Percentiles rank a stretch among this genome's conserved stretches.
Conservation (phyloP, 2,797 vertebrate species). For the Trematomus bernacchii region DNA sequence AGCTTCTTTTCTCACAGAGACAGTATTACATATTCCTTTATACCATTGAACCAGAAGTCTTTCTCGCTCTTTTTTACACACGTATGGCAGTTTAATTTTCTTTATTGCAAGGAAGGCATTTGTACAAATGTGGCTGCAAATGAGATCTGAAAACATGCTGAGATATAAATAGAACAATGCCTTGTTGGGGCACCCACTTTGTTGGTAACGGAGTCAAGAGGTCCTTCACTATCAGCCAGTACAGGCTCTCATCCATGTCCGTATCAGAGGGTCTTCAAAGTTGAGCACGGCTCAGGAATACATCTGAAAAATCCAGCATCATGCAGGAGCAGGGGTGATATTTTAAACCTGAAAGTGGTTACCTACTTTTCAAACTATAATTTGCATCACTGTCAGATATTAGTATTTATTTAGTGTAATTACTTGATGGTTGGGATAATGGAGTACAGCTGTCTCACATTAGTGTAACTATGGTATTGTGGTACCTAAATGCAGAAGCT, state of each 20-base stretch:
- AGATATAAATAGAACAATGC: conserved; percentile 21
- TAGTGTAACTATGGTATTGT: no score
- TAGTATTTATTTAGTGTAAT: no score
- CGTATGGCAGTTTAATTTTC: conserved; percentile 66
- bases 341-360: conserved; percentile 1
- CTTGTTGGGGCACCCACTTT: conserved; percentile 17
- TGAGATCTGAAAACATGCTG: conserved; percentile 48
- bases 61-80: conserved; percentile 17
- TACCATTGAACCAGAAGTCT: conserved; percentile 23
- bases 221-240: neutral
- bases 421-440: no score
- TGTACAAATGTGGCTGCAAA: conserved; percentile 41
- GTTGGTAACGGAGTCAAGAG: conserved; percentile 23
- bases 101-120: conserved; percentile 49
- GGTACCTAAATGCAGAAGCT: no score
- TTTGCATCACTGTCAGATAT: neutral
- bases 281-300: neutral
- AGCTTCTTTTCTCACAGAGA: conserved; percentile 58
- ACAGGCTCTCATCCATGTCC: conserved; percentile 10
- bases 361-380: neutral
- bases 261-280: conserved; percentile 6
- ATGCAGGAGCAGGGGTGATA: conserved; percentile 16
- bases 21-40: conserved; percentile 53
- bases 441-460: no score
- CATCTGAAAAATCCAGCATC: conserved; percentile 19